These are phyloP conservation scores for Trichopoda pennipes DNA, from an alignment of 2,888 invertebrate species.

Conservation along the genomic window DNA sequence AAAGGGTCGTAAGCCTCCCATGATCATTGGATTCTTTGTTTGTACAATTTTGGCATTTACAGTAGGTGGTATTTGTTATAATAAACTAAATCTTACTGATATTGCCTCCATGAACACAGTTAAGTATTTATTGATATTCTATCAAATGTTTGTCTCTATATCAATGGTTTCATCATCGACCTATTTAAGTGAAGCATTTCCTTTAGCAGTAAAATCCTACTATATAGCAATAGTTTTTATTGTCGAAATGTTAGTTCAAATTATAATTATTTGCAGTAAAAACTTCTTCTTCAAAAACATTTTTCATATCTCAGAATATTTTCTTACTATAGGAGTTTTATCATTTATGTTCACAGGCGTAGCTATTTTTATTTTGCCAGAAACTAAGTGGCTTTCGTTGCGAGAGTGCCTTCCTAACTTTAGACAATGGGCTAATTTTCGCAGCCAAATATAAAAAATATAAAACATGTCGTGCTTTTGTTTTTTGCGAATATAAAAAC, in stretches of 20 bases:
- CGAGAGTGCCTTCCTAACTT: constrained; percentile 73
- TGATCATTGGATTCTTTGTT: constrained; percentile 70
- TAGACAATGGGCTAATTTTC: constrained; percentile 8
- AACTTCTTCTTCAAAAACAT: neutral
- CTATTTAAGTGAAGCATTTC: constrained; percentile 77
- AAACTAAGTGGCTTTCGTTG: constrained; percentile 73
- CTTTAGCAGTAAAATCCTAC: constrained; percentile 74
- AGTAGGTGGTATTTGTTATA: constrained; percentile 66
- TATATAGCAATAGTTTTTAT: constrained; percentile 72
- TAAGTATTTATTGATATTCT: constrained; percentile 70
- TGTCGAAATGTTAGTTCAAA: constrained; percentile 72
- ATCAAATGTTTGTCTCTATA: constrained; percentile 74
- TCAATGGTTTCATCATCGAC: constrained; percentile 73
- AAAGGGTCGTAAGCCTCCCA: constrained; percentile 72
- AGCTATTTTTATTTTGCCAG: constrained; percentile 73
- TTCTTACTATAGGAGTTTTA: constrained; percentile 70
- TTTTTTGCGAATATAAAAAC: too few relatives aligned
- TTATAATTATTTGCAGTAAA: constrained; percentile 66
- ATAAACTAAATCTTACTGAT: neutral
- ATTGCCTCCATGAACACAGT: constrained; percentile 66
- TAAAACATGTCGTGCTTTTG: too few relatives aligned
- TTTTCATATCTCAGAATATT: constrained; percentile 65
- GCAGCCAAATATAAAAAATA: neutral
- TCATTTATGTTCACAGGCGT: constrained; percentile 69
- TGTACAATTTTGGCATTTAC: constrained; percentile 70